phyloP scores from a whole-genome alignment of 2,888 invertebrate genomes.

The Geophilus truncorum region DNA sequence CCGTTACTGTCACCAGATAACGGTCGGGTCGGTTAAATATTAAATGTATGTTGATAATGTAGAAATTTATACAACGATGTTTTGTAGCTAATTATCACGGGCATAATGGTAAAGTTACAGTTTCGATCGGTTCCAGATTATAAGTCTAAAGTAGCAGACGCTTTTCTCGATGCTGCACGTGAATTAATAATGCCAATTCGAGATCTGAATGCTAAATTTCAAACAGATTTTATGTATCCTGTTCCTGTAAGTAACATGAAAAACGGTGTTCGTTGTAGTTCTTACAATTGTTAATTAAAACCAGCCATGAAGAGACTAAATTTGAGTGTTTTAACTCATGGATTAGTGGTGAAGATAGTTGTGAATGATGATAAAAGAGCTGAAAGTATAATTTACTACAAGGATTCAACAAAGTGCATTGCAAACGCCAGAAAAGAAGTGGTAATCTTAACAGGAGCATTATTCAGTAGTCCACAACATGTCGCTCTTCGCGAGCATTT shows the following conservation, averaged over 20 bases:
- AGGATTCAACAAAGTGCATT: background rate
- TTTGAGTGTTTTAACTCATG: constrained; percentile 14
- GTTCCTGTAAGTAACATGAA: background rate
- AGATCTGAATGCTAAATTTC: too few species aligned
- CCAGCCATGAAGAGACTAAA: constrained; percentile 28
- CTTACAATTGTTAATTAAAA: constrained; percentile 38
- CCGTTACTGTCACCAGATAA: background rate
- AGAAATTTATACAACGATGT: too few species aligned
- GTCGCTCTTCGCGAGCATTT: too few species aligned
- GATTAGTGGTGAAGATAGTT: constrained; percentile 18
- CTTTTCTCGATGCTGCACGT: too few species aligned
- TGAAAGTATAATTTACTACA: background rate
- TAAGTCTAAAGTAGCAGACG: too few species aligned
- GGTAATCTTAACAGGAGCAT: background rate
- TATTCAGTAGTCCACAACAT: too few species aligned
- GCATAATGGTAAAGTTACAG: too few species aligned
- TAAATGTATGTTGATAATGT: too few species aligned
- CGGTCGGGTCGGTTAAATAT: too few species aligned
- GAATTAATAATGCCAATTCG: background rate
- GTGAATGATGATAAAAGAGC: background rate
- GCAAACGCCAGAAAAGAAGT: background rate
- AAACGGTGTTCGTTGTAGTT: constrained; percentile 46
- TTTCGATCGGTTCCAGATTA: too few species aligned
- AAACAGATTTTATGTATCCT: background rate
- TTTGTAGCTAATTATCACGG: too few species aligned